A percentile compares a stretch with the other conserved stretches of the same genome.
phyloP scores from a whole-genome alignment of 2,113 vertebrate genomes.

The Chloroceryle aenea region DNA sequence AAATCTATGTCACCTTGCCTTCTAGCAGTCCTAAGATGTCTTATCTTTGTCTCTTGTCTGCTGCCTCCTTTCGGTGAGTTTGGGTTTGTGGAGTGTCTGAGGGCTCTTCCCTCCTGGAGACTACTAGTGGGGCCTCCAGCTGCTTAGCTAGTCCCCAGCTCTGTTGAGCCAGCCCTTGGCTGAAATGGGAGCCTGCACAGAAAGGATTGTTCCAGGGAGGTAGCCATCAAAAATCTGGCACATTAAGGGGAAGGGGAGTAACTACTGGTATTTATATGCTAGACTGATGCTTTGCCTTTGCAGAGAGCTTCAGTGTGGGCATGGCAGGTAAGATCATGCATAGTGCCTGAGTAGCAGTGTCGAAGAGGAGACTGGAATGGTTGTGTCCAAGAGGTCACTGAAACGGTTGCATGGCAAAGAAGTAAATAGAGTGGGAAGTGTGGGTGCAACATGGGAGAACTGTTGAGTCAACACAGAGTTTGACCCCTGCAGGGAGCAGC shows the following conservation, averaged over 20 bases:
- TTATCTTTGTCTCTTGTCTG: not conserved
- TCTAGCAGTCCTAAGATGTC: not conserved
- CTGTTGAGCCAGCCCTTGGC: not conserved
- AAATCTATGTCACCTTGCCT: not conserved
- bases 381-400: not conserved
- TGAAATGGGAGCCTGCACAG: not conserved
- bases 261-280: not conserved
- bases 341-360: not conserved
- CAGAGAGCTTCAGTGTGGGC: not conserved
- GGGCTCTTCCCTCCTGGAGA: not conserved
- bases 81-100: not conserved
- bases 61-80: not conserved
- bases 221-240: not conserved
- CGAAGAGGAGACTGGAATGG: not conserved
- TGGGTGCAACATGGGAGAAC: not conserved
- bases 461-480: not conserved
- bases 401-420: not conserved
- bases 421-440: not conserved
- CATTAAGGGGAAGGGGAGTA: not conserved
- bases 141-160: not conserved
- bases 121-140: not conserved
- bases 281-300: not conserved
- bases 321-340: not conserved
- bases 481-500: not conserved
- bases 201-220: not conserved